Conservation (phyloP, 2,888 invertebrate species). For the Zhengitettix transpicula region DNA sequence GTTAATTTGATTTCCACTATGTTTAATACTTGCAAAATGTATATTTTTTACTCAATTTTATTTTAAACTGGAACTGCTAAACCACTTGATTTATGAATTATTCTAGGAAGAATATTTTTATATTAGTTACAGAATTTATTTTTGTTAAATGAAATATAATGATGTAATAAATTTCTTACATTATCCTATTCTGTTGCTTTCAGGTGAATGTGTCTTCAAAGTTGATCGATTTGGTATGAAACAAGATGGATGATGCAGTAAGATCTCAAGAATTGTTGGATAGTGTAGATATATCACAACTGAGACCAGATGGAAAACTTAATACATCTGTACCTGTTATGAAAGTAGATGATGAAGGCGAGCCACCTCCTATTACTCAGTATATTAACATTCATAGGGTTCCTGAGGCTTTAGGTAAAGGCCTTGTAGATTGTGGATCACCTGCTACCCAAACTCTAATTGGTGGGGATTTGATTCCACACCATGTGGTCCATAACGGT, state of each 20-base stretch:
- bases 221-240: not conserved
- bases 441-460: constrained; percentile 6
- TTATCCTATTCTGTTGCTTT: not conserved
- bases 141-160: too few relatives aligned
- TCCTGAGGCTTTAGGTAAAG: constrained; percentile 7
- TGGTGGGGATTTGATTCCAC: constrained; percentile 9
- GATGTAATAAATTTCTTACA: too few relatives aligned
- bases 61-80: too few relatives aligned
- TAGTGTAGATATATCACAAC: constrained; percentile 3
- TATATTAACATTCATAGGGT: constrained; percentile 12
- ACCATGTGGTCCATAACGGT: constrained; percentile 11
- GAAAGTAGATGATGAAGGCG: constrained; percentile 5
- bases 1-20: too few relatives aligned
- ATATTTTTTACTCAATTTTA: too few relatives aligned
- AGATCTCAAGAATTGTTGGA: constrained; percentile 9
- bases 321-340: not conserved
- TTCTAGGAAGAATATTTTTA: too few relatives aligned
- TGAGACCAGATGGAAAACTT: not conserved
- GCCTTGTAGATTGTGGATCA: constrained; percentile 7
- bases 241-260: constrained; percentile 9
- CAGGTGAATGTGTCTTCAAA: not conserved
- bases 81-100: too few relatives aligned
- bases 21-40: too few relatives aligned
- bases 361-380: constrained; percentile 8
- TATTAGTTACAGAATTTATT: too few relatives aligned